These are phyloP conservation scores for Polymixis lichenea DNA, from an alignment of 2,888 invertebrate species.

Conservation along the genomic window DNA sequence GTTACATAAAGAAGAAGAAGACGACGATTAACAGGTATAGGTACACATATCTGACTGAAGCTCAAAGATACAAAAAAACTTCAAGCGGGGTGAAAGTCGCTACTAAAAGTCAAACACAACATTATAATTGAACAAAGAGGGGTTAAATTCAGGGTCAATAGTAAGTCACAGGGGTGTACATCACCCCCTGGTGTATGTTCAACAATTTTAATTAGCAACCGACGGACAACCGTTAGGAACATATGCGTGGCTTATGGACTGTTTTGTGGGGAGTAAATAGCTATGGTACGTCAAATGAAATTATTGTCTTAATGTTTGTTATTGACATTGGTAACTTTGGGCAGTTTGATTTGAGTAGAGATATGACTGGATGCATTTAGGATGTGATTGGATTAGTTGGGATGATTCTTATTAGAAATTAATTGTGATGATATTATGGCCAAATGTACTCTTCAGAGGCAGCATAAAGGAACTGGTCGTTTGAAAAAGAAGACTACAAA, in stretches of 20 bases:
- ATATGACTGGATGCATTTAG: not conserved
- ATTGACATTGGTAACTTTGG: conserved; percentile 16
- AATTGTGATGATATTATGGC: too few species aligned
- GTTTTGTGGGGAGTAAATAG: conserved; percentile 42
- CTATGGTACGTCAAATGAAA: conserved; percentile 31
- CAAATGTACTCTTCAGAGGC: too few species aligned
- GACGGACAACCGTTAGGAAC: conserved; percentile 59
- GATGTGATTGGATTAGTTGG: too few species aligned
- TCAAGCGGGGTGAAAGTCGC: conserved; percentile 14
- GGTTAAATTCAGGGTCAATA: conserved; percentile 56
- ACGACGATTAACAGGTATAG: not conserved
- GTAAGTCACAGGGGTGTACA: conserved; percentile 54
- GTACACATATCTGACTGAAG: not conserved
- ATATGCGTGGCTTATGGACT: conserved; percentile 65
- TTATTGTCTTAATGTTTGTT: conserved; percentile 16
- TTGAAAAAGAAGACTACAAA: too few species aligned
- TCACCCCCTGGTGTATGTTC: conserved; percentile 48
- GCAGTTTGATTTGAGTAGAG: not conserved
- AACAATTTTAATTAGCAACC: conserved; percentile 68
- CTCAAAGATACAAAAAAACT: not conserved
- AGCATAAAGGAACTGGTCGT: too few species aligned
- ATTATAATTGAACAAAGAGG: conserved; percentile 44
- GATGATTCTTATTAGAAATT: not conserved
- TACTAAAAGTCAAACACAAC: conserved; percentile 15
- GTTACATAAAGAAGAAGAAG: too few species aligned